These are phyloP conservation scores for Halcyon smyrnensis DNA, from an alignment of 2,797 vertebrate species.

Conservation along the genomic window DNA sequence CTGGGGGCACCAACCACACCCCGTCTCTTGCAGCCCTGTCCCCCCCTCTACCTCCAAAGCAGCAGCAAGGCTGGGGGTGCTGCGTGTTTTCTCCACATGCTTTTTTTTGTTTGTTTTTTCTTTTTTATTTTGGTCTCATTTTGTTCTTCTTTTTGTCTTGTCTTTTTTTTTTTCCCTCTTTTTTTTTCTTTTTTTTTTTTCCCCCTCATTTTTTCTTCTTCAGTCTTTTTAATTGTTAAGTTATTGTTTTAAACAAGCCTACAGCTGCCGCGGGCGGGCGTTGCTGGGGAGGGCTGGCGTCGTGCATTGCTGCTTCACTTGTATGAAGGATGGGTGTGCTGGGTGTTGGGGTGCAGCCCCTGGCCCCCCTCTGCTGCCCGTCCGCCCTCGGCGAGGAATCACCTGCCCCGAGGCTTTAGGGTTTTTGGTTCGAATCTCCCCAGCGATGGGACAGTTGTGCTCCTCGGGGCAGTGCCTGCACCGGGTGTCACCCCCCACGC, in stretches of 20 bases:
- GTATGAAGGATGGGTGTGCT: background rate
- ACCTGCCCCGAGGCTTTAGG: background rate
- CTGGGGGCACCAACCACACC: background rate
- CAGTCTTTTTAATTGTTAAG: slow-evolving; percentile 72
- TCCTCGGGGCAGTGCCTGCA: background rate
- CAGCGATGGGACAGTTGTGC: accelerated
- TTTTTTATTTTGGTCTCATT: slow-evolving; percentile 33
- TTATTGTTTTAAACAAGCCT: slow-evolving; percentile 90
- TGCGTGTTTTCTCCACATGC: background rate
- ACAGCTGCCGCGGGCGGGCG: slow-evolving; percentile 85
- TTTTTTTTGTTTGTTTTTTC: background rate
- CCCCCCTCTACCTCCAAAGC: background rate
- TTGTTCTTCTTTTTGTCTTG: background rate
- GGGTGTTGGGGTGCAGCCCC: background rate
- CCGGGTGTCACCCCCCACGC: background rate
- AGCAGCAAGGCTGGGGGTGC: accelerated
- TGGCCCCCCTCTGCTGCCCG: background rate
- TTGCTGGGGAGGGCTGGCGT: slow-evolving; percentile 4
- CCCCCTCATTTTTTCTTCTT: background rate
- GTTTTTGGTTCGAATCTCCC: background rate
- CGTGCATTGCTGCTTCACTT: background rate
- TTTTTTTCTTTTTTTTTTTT: background rate
- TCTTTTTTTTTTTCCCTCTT: slow-evolving; percentile 17
- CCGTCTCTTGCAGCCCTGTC: background rate
- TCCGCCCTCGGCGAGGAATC: background rate